Percentiles rank a stretch among this genome's conserved stretches.
These are phyloP conservation scores for Oryctes rhinoceros DNA, from an alignment of 1,140 invertebrate species.

Conservation along the genomic window DNA sequence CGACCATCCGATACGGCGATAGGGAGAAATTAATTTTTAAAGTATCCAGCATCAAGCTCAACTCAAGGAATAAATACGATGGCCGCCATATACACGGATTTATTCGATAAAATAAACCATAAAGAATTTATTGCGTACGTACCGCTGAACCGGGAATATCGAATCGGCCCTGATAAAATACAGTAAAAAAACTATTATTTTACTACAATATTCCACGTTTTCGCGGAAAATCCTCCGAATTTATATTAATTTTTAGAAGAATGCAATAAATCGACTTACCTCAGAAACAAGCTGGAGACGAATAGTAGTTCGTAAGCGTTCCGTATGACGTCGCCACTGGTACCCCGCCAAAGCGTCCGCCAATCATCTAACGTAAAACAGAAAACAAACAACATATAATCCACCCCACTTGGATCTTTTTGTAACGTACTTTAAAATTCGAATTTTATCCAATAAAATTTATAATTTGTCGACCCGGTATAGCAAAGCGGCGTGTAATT, in stretches of 20 bases:
- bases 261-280: slow-evolving; percentile 41
- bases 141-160: not conserved
- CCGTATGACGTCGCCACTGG: slow-evolving; percentile 1
- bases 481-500: not conserved
- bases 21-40: slow-evolving; percentile 38
- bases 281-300: slow-evolving; percentile 36
- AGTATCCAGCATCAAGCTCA: not conserved
- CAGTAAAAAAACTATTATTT: slow-evolving; percentile 42
- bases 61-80: slow-evolving; percentile 28
- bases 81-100: slow-evolving; percentile 40
- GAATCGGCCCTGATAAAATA: slow-evolving; percentile 36
- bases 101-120: slow-evolving; percentile 39
- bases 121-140: slow-evolving; percentile 37
- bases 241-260: slow-evolving; percentile 42
- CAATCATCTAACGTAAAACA: slow-evolving; percentile 37
- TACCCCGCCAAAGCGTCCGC: slow-evolving; percentile 38
- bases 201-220: not conserved
- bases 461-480: slow-evolving; percentile 11
- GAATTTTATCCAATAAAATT: slow-evolving; percentile 28
- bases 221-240: slow-evolving; percentile 36
- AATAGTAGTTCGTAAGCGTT: slow-evolving; percentile 40
- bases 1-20: not conserved
- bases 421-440: slow-evolving; percentile 35
- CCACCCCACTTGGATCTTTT: slow-evolving; percentile 34
- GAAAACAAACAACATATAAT: slow-evolving; percentile 41